A percentile compares a stretch with the other conserved stretches of the same genome.
These are phyloP conservation scores for Geopemphigus sp. DNA, from an alignment of 1,140 invertebrate genomes.

Conservation along the genomic window DNA sequence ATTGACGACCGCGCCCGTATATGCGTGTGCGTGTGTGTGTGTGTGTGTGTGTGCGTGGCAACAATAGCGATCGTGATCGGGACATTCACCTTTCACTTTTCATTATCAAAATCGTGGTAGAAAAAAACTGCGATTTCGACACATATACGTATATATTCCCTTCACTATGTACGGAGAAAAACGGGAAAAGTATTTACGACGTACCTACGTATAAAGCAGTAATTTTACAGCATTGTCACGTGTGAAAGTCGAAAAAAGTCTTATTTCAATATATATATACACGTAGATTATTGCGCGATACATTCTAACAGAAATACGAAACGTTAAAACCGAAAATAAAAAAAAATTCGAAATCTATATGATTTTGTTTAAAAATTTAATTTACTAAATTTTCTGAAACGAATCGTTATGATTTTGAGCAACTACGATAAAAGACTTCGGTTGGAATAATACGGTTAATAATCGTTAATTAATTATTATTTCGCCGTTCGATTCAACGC, in stretches of 20 bases:
- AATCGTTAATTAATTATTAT: no score
- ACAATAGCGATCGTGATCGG: slow-evolving; percentile 40
- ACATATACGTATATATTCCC: background rate
- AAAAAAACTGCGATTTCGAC: slow-evolving; percentile 29
- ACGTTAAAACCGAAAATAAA: background rate
- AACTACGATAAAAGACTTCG: no score
- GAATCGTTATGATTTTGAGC: no score
- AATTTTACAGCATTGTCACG: slow-evolving; percentile 8
- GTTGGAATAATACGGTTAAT: no score
- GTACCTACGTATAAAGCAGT: no score
- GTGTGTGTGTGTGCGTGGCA: background rate
- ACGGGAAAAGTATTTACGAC: background rate
- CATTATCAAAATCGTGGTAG: slow-evolving; percentile 48
- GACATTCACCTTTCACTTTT: slow-evolving; percentile 48
- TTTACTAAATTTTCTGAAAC: no score
- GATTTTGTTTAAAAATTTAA: no score
- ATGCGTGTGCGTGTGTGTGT: no score
- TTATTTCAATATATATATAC: slow-evolving; percentile 10
- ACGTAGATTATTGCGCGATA: background rate
- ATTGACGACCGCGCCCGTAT: slow-evolving; percentile 17
- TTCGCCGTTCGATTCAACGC: no score
- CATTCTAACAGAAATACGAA: background rate
- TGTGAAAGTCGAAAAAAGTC: slow-evolving; percentile 30
- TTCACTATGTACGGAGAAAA: slow-evolving; percentile 27
- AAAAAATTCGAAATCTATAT: no score